Base-by-base conservation (phyloP, 2,113 vertebrate genomes). In the Mus spicilegus region DNA sequence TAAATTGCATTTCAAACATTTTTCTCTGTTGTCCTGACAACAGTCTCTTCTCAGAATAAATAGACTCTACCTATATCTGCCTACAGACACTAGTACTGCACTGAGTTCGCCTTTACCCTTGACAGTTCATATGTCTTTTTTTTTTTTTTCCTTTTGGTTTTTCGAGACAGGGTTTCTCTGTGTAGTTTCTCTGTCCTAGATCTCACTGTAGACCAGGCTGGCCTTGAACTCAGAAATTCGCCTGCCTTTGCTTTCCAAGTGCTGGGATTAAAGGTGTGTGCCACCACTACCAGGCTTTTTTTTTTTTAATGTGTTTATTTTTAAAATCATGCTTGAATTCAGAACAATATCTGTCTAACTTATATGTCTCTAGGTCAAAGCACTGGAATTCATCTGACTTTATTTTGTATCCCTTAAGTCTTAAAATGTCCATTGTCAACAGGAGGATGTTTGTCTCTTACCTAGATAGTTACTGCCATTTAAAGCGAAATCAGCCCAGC, bases 1-100 rank as follows among this genome's bases (percentile, higher is more conserved):
- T 93, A 89, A 91, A 76, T 67, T 91, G 85, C 84, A 58, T 81
- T 91, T 96, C 49, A 93, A 95, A 94, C 93, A 75, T 88, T 96
- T 93, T 33, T 19, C 17, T 94, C 39, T 2, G 84, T 96, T 97
- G 94, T 94, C 91, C 61, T 95, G 87, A 97, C 89, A 91, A 91
- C 82, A 16, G 76, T 56, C 26, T 91, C 65, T 88, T 93, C 75
- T 91, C 63, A 28, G 88, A 91, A 94, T 94, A 96, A 92, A 96
- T 72, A 96, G 72, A 97, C 75, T 33, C 49, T 30, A 63, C 87
- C 85, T 70, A 16, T 56, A n/a, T 75, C 46, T 97, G 80, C 69
- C 24, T 75, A 28, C 85, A 93, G 87, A 89, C 75, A 39, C 5
- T 28, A 39, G 7, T n/a, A 88, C 56, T n/a, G 3, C 14, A 16